phyloP scores from a whole-genome alignment of 2,113 vertebrate genomes.

The Neogale vison region DNA sequence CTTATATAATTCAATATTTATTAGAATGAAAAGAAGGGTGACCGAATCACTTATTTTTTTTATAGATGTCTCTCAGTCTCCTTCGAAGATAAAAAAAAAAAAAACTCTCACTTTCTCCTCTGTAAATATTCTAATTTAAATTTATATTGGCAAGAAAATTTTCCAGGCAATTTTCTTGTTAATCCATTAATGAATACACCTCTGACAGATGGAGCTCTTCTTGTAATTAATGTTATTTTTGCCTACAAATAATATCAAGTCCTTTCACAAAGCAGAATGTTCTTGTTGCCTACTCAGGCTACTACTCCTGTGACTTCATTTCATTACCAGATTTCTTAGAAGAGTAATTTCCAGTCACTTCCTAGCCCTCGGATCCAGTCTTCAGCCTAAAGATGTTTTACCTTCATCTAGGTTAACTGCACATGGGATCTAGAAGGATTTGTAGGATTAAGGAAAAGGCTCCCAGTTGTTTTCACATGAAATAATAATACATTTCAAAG shows the following conservation, averaged over 20 bases:
- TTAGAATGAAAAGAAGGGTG: constrained; percentile 33
- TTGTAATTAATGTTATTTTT: constrained; percentile 67
- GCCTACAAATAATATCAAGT: constrained; percentile 47
- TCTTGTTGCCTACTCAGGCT: neutral
- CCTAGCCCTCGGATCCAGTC: neutral
- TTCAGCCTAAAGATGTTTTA: neutral
- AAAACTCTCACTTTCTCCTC: neutral
- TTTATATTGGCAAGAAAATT: constrained; percentile 69
- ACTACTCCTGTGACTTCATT: neutral
- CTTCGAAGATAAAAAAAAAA: neutral
- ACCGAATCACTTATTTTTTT: constrained; percentile 54
- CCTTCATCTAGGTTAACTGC: neutral
- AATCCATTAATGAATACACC: constrained; percentile 62
- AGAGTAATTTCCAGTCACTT: neutral
- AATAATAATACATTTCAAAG: neutral
- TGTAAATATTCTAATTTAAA: constrained; percentile 56
- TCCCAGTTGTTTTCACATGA: neutral
- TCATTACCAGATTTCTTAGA: neutral
- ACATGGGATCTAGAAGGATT: neutral
- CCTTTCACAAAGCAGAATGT: constrained; percentile 46
- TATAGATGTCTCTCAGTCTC: neutral
- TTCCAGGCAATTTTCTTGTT: constrained; percentile 62
- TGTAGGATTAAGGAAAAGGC: neutral
- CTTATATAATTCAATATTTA: constrained; percentile 62
- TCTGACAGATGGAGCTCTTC: constrained; percentile 63